Evolutionary conservation across 2,888 invertebrate species (phyloP).

Genomic region (Athetis lepigone): DNA sequence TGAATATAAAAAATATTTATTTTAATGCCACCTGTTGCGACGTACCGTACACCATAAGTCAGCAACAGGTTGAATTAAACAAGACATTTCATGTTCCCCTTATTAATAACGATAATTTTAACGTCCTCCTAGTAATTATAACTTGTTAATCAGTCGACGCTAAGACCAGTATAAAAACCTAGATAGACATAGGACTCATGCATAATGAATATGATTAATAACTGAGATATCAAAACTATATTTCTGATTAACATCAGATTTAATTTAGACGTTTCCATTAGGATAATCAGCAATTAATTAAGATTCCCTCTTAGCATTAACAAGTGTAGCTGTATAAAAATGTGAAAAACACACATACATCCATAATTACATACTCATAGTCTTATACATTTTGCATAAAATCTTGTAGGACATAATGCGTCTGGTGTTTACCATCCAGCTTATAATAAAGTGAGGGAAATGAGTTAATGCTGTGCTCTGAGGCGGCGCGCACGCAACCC

Average conservation of each 20-base stretch:
- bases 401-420: slow-evolving; percentile 23
- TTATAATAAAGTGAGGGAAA: slow-evolving; percentile 41
- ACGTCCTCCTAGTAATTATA: not conserved
- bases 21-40: slow-evolving; percentile 27
- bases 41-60: not conserved
- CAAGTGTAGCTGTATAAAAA: slow-evolving; percentile 24
- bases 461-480: slow-evolving; percentile 34
- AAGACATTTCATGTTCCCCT: not conserved
- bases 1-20: slow-evolving; percentile 6
- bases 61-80: slow-evolving; percentile 1
- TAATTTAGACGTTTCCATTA: slow-evolving; percentile 10
- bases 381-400: slow-evolving; percentile 21
- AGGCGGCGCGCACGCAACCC: slow-evolving; percentile 39
- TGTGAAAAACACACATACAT: not conserved
- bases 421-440: slow-evolving; percentile 25
- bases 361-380: slow-evolving; percentile 8
- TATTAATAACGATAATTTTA: not conserved
- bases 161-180: too few relatives aligned
- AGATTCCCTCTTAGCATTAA: slow-evolving; percentile 24
- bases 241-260: not conserved
- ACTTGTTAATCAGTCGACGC: not conserved
- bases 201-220: slow-evolving; percentile 6
- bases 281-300: slow-evolving; percentile 25
- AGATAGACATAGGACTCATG: not conserved
- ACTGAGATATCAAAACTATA: not conserved